Conservation (phyloP, 2,888 invertebrate genomes). For the Melitaea athalia region DNA sequence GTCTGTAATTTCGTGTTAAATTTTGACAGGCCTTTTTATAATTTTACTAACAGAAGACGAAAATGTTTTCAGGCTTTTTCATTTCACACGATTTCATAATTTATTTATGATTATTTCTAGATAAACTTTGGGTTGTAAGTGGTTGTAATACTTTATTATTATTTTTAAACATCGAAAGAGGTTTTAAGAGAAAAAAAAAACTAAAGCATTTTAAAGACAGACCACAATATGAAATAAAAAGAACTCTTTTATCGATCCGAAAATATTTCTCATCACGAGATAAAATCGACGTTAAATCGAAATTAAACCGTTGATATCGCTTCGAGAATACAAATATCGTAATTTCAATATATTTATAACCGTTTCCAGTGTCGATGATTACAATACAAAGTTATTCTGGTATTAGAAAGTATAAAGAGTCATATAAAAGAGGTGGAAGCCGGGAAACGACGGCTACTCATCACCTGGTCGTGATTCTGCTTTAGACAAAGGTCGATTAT, state of each 20-base stretch:
- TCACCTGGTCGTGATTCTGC: conserved; percentile 68
- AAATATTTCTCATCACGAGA: conserved; percentile 27
- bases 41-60: too few species aligned
- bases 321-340: conserved; percentile 36
- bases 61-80: conserved; percentile 2
- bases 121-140: not conserved
- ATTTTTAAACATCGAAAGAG: not conserved
- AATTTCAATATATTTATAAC: conserved; percentile 41
- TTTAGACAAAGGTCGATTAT: conserved; percentile 75
- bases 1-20: too few species aligned
- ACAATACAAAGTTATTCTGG: conserved; percentile 43
- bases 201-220: not conserved
- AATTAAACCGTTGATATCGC: conserved; percentile 24
- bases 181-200: not conserved
- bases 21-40: too few species aligned
- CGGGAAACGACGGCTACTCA: conserved; percentile 52
- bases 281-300: conserved; percentile 33
- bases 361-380: conserved; percentile 38
- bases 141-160: not conserved
- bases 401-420: conserved; percentile 49
- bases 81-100: conserved; percentile 8
- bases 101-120: conserved; percentile 2
- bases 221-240: not conserved
- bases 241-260: not conserved
- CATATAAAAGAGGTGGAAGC: conserved; percentile 41